Evolutionary conservation across 2,113 vertebrate species (phyloP), one percentile per base, ranked within the genome.

Genomic region (Peucedramus taeniatus): DNA sequence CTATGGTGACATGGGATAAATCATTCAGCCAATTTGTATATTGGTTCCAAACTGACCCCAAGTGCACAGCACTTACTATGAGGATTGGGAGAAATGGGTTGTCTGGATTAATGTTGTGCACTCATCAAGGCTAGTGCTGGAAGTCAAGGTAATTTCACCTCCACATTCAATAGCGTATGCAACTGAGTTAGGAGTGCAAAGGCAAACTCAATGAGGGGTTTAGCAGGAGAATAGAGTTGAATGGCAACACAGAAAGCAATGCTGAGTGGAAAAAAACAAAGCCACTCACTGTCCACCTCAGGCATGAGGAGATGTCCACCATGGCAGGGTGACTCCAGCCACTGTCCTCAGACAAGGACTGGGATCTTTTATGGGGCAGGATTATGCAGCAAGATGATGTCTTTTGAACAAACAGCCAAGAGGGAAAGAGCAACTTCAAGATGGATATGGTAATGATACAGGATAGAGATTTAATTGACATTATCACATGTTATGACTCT

Each of bases 321-420:
- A 27, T 0, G 2, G 28, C 1, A 10, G 11, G n/a, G 21, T 59
- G 59, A 37, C 23, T 86, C 31, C 4, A 3, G 31, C 53, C 3
- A 0, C 20, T 33, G 16, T 47, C 9, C 28, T 33, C 40, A 56
- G 57, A 65, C 24, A 60, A 64, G 15, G 22, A 21, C 68, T 86
- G 49, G 23, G 1, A 37, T 28, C 44, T 57, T 72, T 83, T 1
- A 1, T 71, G 47, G 37, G 39, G n/a, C 27, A 59, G 19, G 23
- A 88, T 35, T 51, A 15, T 64, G 64, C 47, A 86, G 31, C 5
- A 9, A 92, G 28, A 72, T 2, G 0, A 31, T 53, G 33, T 59
- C 33, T 76, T 88, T 77, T 93, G 33, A 88, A 89, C 27, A 49
- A 51, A 53, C 16, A 64, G 49, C 53, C 63, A 88, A 50, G 50